Base-by-base conservation (phyloP, 2,113 vertebrate genomes). In the Halichoerus grypus region DNA sequence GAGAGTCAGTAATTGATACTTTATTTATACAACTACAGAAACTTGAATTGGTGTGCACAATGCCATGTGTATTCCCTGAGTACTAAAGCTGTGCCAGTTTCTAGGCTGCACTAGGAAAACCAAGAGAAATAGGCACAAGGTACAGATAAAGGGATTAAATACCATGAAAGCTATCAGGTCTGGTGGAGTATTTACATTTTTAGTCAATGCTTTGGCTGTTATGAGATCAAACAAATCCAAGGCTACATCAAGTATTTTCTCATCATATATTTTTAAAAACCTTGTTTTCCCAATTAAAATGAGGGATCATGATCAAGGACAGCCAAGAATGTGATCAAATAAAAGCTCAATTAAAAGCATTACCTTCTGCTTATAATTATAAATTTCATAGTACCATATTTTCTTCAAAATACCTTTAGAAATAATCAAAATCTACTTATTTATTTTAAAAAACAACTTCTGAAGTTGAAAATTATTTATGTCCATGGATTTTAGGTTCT, bases 211-310 rank as follows among this genome's bases (percentile, higher is more conserved):
- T 31, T 89, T 57, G 82, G 67, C 46, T n/a, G 3, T 59, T 90
- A 8, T 26, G 3, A 46, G 36, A 83, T 61, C 51, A 72, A 88
- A 46, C 31, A 84, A 89, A 94, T 14, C 61, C 3, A 94, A 79
- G 3, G 19, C 4, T 86, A 74, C 21, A 33, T 26, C 15, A 55
- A 89, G 14, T 59, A 28, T 19, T 80, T 91, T 69, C 51, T 80
- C 82, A 59, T 80, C 39, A 85, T 76, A 61, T 69, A 93, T 72
- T 95, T 91, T 77, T 4, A 69, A 82, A 95, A 85, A 82, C 26
- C 4, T 31, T 67, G 12, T 46, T 92, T 97, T 77, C 57, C 15
- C 6, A 61, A 13, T 39, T 61, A 88, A 91, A 93, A 80, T 76
- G 9, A 28, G 80, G 33, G 42, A 49, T 71, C 31, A 76, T 42